phyloP scores from a whole-genome alignment of 2,113 vertebrate species.

The Haemorhous mexicanus region DNA sequence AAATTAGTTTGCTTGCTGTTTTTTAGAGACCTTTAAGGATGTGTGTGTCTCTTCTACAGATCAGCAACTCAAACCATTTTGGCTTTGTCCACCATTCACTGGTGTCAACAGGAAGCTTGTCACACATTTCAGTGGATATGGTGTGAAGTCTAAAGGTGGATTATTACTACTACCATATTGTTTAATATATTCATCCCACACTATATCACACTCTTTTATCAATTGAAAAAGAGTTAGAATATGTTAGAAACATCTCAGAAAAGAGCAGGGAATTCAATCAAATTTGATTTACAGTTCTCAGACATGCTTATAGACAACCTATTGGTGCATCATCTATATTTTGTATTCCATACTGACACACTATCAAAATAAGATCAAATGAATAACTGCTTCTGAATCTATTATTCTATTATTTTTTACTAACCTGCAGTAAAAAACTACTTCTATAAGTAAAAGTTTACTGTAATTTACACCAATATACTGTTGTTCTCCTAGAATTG shows the following conservation, averaged over 20 bases:
- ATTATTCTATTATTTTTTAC: not conserved
- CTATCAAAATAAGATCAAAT: not conserved
- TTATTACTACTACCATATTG: not conserved
- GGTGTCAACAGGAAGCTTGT: not conserved
- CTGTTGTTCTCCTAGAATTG: not conserved
- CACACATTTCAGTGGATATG: not conserved
- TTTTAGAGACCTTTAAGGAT: not conserved
- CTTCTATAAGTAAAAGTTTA: not conserved
- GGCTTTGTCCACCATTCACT: not conserved
- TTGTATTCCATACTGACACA: not conserved
- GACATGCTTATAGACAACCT: not conserved
- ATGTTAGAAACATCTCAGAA: not conserved
- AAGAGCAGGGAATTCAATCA: not conserved
- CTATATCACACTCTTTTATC: not conserved
- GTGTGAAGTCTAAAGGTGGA: not conserved
- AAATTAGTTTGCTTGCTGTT: not conserved
- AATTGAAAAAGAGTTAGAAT: not conserved
- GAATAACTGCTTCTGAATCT: not conserved
- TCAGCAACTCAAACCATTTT: not conserved
- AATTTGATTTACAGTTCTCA: not conserved
- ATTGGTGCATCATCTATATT: not conserved
- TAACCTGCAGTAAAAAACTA: not conserved
- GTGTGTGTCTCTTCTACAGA: not conserved
- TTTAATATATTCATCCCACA: not conserved
- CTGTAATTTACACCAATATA: not conserved